These are phyloP conservation scores for Microplitis manilae DNA, from an alignment of 2,888 invertebrate genomes.

Conservation along the genomic window DNA sequence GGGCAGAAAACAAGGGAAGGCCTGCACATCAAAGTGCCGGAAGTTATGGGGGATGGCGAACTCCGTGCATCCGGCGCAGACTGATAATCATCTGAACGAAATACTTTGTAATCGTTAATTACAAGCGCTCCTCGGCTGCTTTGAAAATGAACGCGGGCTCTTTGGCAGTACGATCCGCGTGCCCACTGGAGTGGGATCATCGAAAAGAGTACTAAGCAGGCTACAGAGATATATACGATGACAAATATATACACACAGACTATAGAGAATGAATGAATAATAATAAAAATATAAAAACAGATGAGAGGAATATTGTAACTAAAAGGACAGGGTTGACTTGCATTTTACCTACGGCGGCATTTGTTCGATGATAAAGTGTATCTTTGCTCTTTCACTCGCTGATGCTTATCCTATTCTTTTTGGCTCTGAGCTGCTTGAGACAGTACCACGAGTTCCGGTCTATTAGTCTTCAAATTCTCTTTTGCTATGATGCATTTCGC, in stretches of 20 bases:
- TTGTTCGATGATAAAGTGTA: constrained; percentile 30
- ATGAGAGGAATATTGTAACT: constrained; percentile 7
- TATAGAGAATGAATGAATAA: constrained; percentile 18
- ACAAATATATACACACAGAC: neutral
- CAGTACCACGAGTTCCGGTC: constrained; percentile 47
- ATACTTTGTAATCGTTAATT: constrained; percentile 72
- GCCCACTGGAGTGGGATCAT: constrained; percentile 34
- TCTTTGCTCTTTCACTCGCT: neutral
- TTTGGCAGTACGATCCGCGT: constrained; percentile 40
- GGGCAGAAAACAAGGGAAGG: constrained; percentile 68
- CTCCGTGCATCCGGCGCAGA: constrained; percentile 68
- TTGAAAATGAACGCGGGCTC: constrained; percentile 39
- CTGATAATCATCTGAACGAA: constrained; percentile 72
- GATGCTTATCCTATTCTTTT: constrained; percentile 8
- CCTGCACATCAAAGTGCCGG: constrained; percentile 70
- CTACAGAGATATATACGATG: neutral
- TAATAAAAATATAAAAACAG: neutral
- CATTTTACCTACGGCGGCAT: constrained; percentile 15
- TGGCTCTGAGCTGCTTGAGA: constrained; percentile 15
- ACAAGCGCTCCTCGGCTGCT: constrained; percentile 54
- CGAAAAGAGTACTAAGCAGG: neutral
- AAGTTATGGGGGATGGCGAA: constrained; percentile 66
- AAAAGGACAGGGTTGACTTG: neutral
- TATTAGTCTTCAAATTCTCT: constrained; percentile 53
- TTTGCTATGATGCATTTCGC: neutral